Evolutionary conservation across 2,888 invertebrate genomes (phyloP).

Genomic region (Agonopterix arenella): DNA sequence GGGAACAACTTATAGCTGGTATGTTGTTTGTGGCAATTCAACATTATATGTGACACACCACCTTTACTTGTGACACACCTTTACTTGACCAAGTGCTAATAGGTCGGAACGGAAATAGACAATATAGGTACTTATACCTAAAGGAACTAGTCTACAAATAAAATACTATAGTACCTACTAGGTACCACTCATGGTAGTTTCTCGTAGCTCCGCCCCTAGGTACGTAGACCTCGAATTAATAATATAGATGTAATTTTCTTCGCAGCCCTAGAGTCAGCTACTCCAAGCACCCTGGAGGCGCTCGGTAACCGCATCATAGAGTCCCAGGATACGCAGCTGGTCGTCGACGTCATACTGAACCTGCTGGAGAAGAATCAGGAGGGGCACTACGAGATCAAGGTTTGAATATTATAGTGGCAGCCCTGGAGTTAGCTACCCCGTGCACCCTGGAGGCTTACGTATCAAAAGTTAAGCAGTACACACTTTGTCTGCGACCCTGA

Average conservation of each 20-base stretch:
- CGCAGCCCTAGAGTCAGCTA: slow-evolving; percentile 52
- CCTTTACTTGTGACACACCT: too few relatives aligned
- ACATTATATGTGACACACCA: too few relatives aligned
- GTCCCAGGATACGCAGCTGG: slow-evolving; percentile 50
- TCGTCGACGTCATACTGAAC: slow-evolving; percentile 59
- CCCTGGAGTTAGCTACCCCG: too few relatives aligned
- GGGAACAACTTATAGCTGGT: slow-evolving; percentile 46
- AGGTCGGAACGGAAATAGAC: neutral
- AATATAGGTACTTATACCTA: too few relatives aligned
- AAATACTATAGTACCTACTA: too few relatives aligned
- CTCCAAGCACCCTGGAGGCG: slow-evolving; percentile 53
- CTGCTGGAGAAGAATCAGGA: slow-evolving; percentile 63
- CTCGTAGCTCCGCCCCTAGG: too few relatives aligned
- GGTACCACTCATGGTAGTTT: too few relatives aligned
- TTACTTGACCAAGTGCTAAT: neutral
- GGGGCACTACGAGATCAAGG: slow-evolving; percentile 48
- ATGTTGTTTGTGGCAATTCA: neutral
- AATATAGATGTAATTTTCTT: neutral
- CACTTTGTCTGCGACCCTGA: too few relatives aligned
- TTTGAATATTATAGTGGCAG: slow-evolving; percentile 11
- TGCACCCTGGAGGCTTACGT: too few relatives aligned
- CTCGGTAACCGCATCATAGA: slow-evolving; percentile 62
- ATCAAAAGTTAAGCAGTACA: too few relatives aligned
- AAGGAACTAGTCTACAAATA: too few relatives aligned
- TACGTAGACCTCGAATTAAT: too few relatives aligned